phyloP scores from a whole-genome alignment of 1,140 invertebrate species.

The Philaenus spumarius region DNA sequence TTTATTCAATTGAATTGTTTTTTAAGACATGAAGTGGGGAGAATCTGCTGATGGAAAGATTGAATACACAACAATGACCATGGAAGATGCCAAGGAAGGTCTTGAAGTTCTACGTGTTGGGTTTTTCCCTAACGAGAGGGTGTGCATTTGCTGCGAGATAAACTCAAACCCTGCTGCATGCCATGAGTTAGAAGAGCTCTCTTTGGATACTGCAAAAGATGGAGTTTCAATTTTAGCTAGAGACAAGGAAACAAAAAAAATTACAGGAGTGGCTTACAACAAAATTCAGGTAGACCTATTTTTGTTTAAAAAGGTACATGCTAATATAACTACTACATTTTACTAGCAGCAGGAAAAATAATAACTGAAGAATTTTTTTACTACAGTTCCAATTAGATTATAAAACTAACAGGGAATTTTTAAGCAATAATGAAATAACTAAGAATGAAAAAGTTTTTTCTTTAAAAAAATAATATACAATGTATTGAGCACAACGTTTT shows the following conservation, averaged over 20 bases:
- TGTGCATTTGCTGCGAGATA: neutral
- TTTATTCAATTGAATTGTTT: too few species aligned
- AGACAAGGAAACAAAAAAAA: conserved; percentile 42
- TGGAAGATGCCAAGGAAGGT: neutral
- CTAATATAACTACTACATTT: too few species aligned
- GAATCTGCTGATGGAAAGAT: conserved; percentile 7
- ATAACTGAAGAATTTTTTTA: too few species aligned
- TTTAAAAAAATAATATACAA: too few species aligned
- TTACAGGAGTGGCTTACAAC: conserved; percentile 54
- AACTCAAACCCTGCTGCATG: conserved; percentile 44
- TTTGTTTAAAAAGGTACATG: too few species aligned
- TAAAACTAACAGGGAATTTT: too few species aligned
- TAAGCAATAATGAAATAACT: too few species aligned
- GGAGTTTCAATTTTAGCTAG: conserved; percentile 55
- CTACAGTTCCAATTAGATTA: too few species aligned
- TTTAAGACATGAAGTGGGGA: conserved; percentile 10
- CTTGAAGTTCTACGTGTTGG: neutral
- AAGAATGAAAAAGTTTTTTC: too few species aligned
- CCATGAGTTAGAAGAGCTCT: conserved; percentile 51
- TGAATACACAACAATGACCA: neutral
- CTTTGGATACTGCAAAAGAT: conserved; percentile 49
- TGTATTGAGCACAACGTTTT: too few species aligned
- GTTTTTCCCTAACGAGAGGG: conserved; percentile 13
- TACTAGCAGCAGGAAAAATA: too few species aligned
- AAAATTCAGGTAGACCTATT: conserved; percentile 52